Base-by-base conservation (phyloP, 2,797 vertebrate genomes). In the Acanthis flammea region DNA sequence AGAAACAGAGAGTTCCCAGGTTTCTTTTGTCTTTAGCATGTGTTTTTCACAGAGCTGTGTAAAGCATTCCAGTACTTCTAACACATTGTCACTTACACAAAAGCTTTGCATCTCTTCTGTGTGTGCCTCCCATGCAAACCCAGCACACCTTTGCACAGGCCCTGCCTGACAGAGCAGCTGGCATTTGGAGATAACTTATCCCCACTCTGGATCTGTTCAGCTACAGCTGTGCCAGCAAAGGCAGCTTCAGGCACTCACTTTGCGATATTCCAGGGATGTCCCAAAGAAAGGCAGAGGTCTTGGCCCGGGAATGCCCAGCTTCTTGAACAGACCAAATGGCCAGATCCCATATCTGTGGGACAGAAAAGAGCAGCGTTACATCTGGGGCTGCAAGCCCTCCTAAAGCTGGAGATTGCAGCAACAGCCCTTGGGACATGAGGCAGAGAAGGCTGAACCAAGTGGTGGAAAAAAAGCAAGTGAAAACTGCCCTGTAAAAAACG, bases 291-390 rank as follows among this genome's bases (percentile, higher is more conserved):
- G 97, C 14, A 93, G 0, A 3, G 98, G 98, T 42, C 37, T 98
- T 4, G 97, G 97, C 53, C 98, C 97, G 0, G 97, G 97, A 90
- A 98, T 97, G n/a, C 97, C 98, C 90, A 98, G 5, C 47, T 97
- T 98, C 92, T 97, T 97, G 94, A 98, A 98, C 6, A 97, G 2
- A 15, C 98, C 87, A 74, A 76, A 97, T 0, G 96, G 97, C 96
- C 92, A 97, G 39, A 25, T 94, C 13, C 98, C 97, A 2, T 98
- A 98, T 30, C 98, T 98, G 86, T 21, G 77, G 60, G 72, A 24
- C 24, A 86, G 51, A 85, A 73, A 54, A 47, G 31, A n/a, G n/a
- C 2, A 47, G 37, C 3, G 30, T 44, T 76, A 13, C 5, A 8
- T 25, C 0, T 1, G 25, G 48, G 37, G 48, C 35, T 74, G 77